These are phyloP conservation scores for Oligia fasciuncula DNA, from an alignment of 2,888 invertebrate species.

Conservation along the genomic window DNA sequence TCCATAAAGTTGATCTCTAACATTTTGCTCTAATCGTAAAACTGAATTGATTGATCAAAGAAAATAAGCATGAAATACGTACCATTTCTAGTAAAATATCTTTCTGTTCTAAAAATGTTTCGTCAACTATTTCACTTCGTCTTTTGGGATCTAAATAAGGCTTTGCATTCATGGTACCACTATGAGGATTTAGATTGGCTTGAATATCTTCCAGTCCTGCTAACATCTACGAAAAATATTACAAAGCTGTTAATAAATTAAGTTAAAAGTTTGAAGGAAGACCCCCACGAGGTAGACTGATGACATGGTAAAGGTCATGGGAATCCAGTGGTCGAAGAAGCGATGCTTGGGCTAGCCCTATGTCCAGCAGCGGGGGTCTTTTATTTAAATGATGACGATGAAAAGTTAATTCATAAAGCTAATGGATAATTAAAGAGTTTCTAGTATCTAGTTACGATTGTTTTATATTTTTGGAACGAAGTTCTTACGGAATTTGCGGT, in stretches of 20 bases:
- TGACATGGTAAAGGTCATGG: neutral
- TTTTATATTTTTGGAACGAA: no score
- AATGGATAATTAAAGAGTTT: no score
- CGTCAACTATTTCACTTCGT: conserved; percentile 76
- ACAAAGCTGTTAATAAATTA: neutral
- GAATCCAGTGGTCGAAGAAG: neutral
- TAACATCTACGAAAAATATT: conserved; percentile 46
- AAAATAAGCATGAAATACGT: conserved; percentile 40
- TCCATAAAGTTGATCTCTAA: neutral
- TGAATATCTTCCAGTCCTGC: conserved; percentile 42
- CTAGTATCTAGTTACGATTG: neutral
- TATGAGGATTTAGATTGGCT: conserved; percentile 44
- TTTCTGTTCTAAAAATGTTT: conserved; percentile 82
- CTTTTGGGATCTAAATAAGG: conserved; percentile 69
- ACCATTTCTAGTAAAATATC: conserved; percentile 83
- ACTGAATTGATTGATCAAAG: neutral
- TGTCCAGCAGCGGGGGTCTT: neutral
- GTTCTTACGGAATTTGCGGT: no score
- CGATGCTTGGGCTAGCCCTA: no score
- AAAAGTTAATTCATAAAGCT: neutral
- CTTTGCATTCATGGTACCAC: conserved; percentile 48
- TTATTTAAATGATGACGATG: neutral
- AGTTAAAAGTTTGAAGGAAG: neutral
- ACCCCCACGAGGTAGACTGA: neutral
- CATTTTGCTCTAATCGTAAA: neutral